These are phyloP conservation scores for Petrocephalus schoutedeni DNA, from an alignment of 2,797 vertebrate genomes.

Conservation along the genomic window DNA sequence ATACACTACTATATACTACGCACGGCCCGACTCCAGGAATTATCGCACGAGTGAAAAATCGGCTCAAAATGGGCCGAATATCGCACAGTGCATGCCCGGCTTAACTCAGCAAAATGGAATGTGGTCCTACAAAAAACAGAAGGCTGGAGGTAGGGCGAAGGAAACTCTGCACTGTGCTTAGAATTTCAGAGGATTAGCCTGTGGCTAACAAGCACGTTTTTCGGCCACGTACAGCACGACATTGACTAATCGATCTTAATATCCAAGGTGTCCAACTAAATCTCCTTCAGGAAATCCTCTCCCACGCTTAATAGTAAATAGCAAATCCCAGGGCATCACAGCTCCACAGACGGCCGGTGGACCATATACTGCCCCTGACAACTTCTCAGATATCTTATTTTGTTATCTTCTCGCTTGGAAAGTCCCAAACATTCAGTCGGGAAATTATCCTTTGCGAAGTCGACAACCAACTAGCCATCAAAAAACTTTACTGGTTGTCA, in stretches of 20 bases:
- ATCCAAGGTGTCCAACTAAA: background rate
- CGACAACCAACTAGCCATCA: background rate
- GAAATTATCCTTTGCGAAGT: background rate
- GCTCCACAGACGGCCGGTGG: background rate
- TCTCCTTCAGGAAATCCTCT: background rate
- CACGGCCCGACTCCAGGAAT: too few relatives aligned
- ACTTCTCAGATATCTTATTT: background rate
- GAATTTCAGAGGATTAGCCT: background rate
- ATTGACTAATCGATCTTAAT: background rate
- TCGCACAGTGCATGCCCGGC: too few relatives aligned
- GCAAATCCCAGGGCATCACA: background rate
- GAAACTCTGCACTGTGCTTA: background rate
- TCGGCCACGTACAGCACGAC: background rate
- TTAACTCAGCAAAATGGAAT: slow-evolving; percentile 1
- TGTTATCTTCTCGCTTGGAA: background rate
- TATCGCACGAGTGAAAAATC: too few relatives aligned
- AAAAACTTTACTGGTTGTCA: background rate
- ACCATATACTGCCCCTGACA: background rate
- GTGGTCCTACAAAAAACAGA: background rate
- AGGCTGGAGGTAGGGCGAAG: background rate
- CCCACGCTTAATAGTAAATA: background rate
- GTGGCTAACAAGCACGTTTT: background rate
- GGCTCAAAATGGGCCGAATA: too few relatives aligned
- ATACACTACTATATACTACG: too few relatives aligned
- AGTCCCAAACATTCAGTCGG: background rate